These are phyloP conservation scores for Drosophila albomicans DNA, from an alignment of 1,140 invertebrate species.

Conservation along the genomic window DNA sequence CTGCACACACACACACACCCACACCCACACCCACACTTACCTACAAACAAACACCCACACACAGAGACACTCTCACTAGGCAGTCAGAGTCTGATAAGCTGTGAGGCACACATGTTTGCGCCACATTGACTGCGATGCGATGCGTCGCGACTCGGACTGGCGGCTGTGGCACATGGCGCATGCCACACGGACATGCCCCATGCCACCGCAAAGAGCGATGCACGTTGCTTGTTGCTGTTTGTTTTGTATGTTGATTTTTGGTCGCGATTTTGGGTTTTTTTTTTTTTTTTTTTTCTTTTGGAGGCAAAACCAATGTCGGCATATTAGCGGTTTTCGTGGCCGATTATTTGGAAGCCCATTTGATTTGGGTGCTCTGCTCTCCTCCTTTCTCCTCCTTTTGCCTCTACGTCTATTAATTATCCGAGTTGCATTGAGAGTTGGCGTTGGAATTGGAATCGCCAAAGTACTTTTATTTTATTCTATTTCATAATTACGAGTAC, in stretches of 20 bases:
- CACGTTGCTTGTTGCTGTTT: constrained; percentile 17
- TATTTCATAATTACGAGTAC: constrained; percentile 68
- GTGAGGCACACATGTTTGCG: constrained; percentile 6
- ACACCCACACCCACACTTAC: neutral
- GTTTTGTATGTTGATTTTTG: constrained; percentile 55
- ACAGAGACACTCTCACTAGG: constrained; percentile 9
- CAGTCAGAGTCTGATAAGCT: neutral
- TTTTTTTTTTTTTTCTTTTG: constrained; percentile 31
- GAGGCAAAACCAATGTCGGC: constrained; percentile 39
- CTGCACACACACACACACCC: constrained; percentile 18
- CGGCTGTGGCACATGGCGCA: constrained; percentile 16
- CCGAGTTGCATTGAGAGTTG: neutral
- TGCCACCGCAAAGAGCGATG: constrained; percentile 11
- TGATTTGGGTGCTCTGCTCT: constrained; percentile 48
- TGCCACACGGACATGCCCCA: constrained; percentile 41
- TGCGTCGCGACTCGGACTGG: neutral
- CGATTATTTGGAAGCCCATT: constrained; percentile 68
- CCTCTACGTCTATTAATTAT: constrained; percentile 42
- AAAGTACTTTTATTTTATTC: constrained; percentile 52
- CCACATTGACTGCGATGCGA: constrained; percentile 2
- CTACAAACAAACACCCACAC: constrained; percentile 8
- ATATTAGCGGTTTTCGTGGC: constrained; percentile 75
- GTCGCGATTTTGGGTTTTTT: constrained; percentile 36
- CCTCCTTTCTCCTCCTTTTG: neutral
- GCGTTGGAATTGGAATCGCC: too few relatives aligned